Percentiles rank a stretch among this genome's conserved stretches.
phyloP scores from a whole-genome alignment of 2,888 invertebrate genomes.

The Agriopis marginaria region DNA sequence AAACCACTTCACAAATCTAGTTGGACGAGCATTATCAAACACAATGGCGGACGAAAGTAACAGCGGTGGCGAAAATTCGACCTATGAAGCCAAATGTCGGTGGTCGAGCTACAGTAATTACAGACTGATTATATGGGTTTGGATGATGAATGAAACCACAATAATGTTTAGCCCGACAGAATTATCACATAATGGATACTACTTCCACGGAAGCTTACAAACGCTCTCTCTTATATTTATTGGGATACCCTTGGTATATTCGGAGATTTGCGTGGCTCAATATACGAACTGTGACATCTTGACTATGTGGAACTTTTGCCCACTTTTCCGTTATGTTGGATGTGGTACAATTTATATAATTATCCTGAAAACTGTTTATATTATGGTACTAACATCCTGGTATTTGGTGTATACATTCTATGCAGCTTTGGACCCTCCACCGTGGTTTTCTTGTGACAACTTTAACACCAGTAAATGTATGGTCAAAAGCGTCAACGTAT shows the following conservation, averaged over 20 bases:
- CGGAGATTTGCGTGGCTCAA: conserved; percentile 76
- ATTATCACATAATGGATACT: conserved; percentile 70
- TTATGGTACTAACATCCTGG: conserved; percentile 69
- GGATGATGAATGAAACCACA: conserved; percentile 75
- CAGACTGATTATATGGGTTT: conserved; percentile 68
- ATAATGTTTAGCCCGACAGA: conserved; percentile 61
- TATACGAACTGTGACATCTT: conserved; percentile 72
- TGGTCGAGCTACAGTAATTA: conserved; percentile 71
- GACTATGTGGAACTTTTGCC: conserved; percentile 75
- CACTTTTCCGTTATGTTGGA: conserved; percentile 69
- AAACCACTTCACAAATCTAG: conserved; percentile 46
- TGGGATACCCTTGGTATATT: conserved; percentile 75
- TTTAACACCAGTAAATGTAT: conserved; percentile 68
- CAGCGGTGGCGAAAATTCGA: conserved; percentile 52
- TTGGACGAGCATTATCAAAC: conserved; percentile 42
- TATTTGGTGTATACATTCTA: conserved; percentile 72
- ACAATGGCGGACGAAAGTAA: conserved; percentile 41
- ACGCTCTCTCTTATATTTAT: conserved; percentile 63
- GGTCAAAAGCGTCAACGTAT: conserved; percentile 73
- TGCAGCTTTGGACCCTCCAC: conserved; percentile 67
- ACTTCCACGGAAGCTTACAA: conserved; percentile 60
- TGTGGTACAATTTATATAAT: conserved; percentile 66
- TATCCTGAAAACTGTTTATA: conserved; percentile 64
- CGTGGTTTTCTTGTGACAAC: conserved; percentile 74
- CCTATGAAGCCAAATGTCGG: conserved; percentile 53